Evolutionary conservation across 2,888 invertebrate species (phyloP), one percentile per base, ranked within the genome.

Genomic region (Cephus sareptanus): DNA sequence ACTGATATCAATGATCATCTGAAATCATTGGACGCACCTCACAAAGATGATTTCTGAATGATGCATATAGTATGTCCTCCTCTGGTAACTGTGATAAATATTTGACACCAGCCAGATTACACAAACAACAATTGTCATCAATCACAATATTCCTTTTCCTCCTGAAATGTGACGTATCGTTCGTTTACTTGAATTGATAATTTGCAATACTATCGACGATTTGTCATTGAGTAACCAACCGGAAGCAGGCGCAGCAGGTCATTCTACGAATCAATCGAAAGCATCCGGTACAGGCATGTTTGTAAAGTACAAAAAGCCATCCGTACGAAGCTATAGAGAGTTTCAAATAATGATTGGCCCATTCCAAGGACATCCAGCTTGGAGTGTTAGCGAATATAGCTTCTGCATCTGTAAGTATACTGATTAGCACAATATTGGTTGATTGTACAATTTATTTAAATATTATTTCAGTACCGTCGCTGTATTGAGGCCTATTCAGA

Each of bases 101-200:
- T 89, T 95, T 95, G 80, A 98, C 95, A 23, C 97, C 97, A 9
- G 97, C 96, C 79, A 96, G 94, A 92, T 97, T 95, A 92, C 98
- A 98, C 87, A 96, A 92, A 90, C 98, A 98, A 91, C 97, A 97
- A 92, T 98, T 98, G 92, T 98, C 98, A 81, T 96, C 96, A n/a
- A 95, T 93, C 73, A 97, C 95, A 84, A 94, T 93, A 3, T 94
- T 94, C 23, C 92, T 91, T 81, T 92, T 92, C 33, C 90, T 86
- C 83, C 93, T 93, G 84, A 4, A 85, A 85, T 4, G 34, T 40
- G 40, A 40, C 15, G 2, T 15, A 40, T 40, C 15, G 4, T 40
- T 30, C 69, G 35, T 30, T 69, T 40, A 40, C 15, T 40, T 15
- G 40, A 40, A 15, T 40, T 40, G 40, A 40, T 40, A 40, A 40